Conservation (phyloP, 2,113 vertebrate genomes). For the Zingel zingel region DNA sequence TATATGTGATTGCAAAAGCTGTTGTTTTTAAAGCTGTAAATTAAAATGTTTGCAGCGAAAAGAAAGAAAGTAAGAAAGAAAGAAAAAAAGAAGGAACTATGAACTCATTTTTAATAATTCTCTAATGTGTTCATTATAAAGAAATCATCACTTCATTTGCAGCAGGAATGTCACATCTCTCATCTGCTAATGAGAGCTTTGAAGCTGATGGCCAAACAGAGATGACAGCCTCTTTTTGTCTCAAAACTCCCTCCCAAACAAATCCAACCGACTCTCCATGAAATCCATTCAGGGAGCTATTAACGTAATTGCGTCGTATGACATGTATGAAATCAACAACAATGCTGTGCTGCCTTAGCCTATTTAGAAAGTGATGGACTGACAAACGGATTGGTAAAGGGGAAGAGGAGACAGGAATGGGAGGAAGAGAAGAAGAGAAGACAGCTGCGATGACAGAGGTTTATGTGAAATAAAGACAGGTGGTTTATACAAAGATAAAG, state of each 20-base stretch:
- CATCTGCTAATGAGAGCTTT: constrained; percentile 63
- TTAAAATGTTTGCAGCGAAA: not conserved
- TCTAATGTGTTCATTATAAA: constrained; percentile 41
- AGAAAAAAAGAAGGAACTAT: not conserved
- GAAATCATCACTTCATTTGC: constrained; percentile 54
- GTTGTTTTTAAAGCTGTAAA: not conserved
- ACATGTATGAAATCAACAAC: constrained; percentile 80
- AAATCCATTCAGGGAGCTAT: constrained; percentile 76
- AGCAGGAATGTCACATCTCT: constrained; percentile 64
- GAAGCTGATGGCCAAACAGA: constrained; percentile 68
- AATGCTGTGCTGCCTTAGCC: constrained; percentile 60
- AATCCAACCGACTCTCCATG: constrained; percentile 60
- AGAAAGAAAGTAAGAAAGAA: not conserved
- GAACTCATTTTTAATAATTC: constrained; percentile 35
- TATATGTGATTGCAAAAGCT: not conserved
- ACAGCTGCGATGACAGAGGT: constrained; percentile 54
- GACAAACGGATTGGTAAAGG: constrained; percentile 49
- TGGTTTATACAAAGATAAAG: constrained; percentile 36
- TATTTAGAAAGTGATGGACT: constrained; percentile 64
- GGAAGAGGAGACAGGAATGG: constrained; percentile 31
- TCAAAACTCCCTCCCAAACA: constrained; percentile 67
- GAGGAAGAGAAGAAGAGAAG: constrained; percentile 27
- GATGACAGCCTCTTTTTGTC: constrained; percentile 78
- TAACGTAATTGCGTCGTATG: constrained; percentile 78
- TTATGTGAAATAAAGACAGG: constrained; percentile 55